Conservation (phyloP, 2,888 invertebrate species). For the Silvanus unidentatus region DNA sequence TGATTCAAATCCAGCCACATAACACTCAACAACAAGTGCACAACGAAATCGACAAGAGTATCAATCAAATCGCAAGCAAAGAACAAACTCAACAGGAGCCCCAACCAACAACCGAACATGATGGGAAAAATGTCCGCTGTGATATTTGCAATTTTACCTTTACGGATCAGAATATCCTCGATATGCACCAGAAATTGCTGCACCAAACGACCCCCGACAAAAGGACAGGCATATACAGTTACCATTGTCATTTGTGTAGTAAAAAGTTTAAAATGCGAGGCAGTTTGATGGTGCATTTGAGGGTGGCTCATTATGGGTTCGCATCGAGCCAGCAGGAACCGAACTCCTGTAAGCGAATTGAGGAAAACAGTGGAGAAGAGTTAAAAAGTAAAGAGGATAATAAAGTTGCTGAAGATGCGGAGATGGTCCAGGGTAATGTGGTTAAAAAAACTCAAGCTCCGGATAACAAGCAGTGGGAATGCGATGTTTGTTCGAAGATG, state of each 20-base stretch:
- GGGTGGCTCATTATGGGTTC: constrained; percentile 70
- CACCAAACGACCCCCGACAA: constrained; percentile 48
- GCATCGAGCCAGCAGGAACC: constrained; percentile 26
- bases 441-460: too few relatives aligned
- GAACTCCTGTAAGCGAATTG: neutral
- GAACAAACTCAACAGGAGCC: neutral
- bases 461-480: constrained; percentile 80
- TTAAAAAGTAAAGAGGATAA: constrained; percentile 1
- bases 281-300: constrained; percentile 72
- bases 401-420: constrained; percentile 2
- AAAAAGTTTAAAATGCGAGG: constrained; percentile 79
- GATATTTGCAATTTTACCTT: constrained; percentile 70
- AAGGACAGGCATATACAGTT: constrained; percentile 43
- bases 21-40: constrained; percentile 10
- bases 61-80: constrained; percentile 7
- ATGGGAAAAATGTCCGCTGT: constrained; percentile 43
- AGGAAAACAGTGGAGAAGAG: too few relatives aligned
- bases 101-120: neutral
- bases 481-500: constrained; percentile 75
- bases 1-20: constrained; percentile 15
- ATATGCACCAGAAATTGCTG: constrained; percentile 69
- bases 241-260: constrained; percentile 70
- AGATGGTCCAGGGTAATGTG: constrained; percentile 3
- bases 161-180: constrained; percentile 61
- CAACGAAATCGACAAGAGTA: constrained; percentile 34